Conservation (phyloP, 2,113 vertebrate genomes). For the Melanostigma gelatinosum region DNA sequence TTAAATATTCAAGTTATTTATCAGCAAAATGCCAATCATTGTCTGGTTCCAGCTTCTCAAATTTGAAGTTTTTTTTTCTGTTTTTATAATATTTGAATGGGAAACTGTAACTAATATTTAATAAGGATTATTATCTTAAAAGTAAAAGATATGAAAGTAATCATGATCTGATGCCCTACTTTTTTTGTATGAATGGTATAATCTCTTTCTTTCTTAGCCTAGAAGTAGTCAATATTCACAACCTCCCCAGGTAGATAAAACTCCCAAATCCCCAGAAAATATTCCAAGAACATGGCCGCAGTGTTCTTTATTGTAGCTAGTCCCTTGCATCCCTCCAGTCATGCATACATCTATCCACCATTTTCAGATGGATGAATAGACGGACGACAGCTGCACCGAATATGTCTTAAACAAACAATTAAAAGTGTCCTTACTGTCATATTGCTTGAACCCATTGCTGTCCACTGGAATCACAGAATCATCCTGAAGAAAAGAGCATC, state of each 20-base stretch:
- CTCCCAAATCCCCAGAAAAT: not conserved
- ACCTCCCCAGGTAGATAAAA: not conserved
- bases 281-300: not conserved
- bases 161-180: not conserved
- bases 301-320: not conserved
- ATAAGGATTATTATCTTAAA: not conserved
- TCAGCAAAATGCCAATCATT: not conserved
- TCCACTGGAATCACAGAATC: slow-evolving; percentile 88
- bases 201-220: not conserved
- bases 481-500: slow-evolving; percentile 78
- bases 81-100: not conserved
- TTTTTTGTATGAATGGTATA: too few species aligned
- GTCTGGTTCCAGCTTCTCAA: not conserved
- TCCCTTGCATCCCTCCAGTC: not conserved
- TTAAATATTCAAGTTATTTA: not conserved
- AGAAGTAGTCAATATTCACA: not conserved
- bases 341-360: not conserved
- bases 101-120: not conserved
- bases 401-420: not conserved
- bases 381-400: not conserved
- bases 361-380: not conserved
- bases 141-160: not conserved
- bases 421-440: slow-evolving; percentile 87
- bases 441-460: slow-evolving; percentile 91
- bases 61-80: not conserved